Evolutionary conservation across 2,113 vertebrate species (phyloP), one percentile per base, ranked within the genome.

Genomic region (Acanthisitta chloris): DNA sequence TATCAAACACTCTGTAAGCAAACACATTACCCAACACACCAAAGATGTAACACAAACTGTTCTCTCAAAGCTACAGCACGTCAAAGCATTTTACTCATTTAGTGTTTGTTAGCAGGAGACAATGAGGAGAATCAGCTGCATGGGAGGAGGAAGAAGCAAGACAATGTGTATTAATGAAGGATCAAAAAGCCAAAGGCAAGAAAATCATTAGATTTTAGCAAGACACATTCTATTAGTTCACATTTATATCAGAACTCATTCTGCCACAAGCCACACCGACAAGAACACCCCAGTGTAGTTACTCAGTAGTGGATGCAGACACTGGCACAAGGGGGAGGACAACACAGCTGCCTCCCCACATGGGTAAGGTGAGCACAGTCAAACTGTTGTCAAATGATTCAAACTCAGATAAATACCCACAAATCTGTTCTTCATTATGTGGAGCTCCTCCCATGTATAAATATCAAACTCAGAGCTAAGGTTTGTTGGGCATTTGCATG

Each of bases 1-100:
- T 86, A 88, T 64, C 67, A 84, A 79, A 64, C 29, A 70, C 45
- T 33, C 45, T 92, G 52, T 33, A 70, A 92, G 61, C 65, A 95
- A 91, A 79, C 33, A 40, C 19, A 21, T 81, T 49, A 71, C 61
- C 87, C 72, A 31, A 52, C 33, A 14, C 4, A 66, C 34, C 76
- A 57, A 38, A 65, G 40, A 79, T 0, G 0, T 5, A 85, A 82
- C 49, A 67, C 11, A 12, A 58, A 43, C 12, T 8, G 13, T 13
- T 62, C 62, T 40, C 59, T 36, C 59, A 14, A 45, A 73, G 38
- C 2, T 58, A 18, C 38, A 59, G 67, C 17, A 58, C 42, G 54
- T 69, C n/a, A 16, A 77, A 66, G 57, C 18, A n/a, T 21, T 69
- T 86, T 19, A 69, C 58, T 25, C 58, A 43, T 72, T 62, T 17